Base-by-base conservation (phyloP, 2,888 invertebrate genomes). In the Pandemis corylana region DNA sequence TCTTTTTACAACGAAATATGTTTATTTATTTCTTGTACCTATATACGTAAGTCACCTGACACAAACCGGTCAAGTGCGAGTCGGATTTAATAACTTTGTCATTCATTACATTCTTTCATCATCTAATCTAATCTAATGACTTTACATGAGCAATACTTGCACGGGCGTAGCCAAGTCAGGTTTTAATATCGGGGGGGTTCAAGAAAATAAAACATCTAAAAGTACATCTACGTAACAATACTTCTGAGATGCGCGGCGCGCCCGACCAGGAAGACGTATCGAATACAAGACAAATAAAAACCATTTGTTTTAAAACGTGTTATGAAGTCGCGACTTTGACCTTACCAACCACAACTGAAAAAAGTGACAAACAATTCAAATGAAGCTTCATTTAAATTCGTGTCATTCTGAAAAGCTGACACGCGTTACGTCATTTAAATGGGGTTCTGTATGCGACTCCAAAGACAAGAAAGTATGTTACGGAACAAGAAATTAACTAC, bases 251-350 rank as follows among this genome's bases (percentile, higher is more conserved):
- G 28, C 28, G 28, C 28, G 28, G 28, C 28, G 2, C 28, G 28
- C 28, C 28, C 28, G 28, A 36, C 28, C 0, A 36, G 4, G n/a
- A 46, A 12, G 46, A 12, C 46, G 46, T 12, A 46, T 46, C 12
- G 46, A 46, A 12, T 46, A 12, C 46, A 46, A 12, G 20, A 28
- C 28, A 59, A 28, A 28, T 10, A 59, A 12, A 28, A 59, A 5
- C 59, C 59, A 12, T 59, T 28, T 59, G 59, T 59, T 59, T 28
- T 28, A 59, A 20, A 56, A 59, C 59, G 10, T 28, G 10, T 59
- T 56, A 7, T 15, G 53, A 59, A 59, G 59, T 59, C 59, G 10
- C 28, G 59, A 59, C 59, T 28, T 59, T 59, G 59, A 59, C 59
- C 59, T 59, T 20, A 28, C 12, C 20, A 6, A 12, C 59, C 12